Percentiles rank a stretch among this genome's conserved stretches.
Conservation (phyloP, 1,140 invertebrate genomes). For the Atta texana region DNA sequence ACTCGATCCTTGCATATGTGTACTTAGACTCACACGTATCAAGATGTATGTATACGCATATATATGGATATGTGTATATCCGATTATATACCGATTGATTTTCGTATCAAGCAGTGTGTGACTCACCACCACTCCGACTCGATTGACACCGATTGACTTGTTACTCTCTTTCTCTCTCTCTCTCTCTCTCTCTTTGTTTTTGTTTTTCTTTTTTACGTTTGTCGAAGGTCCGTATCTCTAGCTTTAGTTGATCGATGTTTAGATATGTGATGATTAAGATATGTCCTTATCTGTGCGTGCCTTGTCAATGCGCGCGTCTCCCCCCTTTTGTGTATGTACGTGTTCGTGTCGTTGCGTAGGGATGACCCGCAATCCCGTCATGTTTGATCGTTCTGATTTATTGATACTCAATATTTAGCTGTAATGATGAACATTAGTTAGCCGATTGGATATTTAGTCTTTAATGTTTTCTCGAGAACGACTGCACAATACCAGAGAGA, state of each 20-base stretch:
- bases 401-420: conserved; percentile 63
- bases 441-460: conserved; percentile 65
- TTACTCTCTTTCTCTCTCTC: conserved; percentile 15
- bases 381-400: conserved; percentile 63
- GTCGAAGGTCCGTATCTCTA: conserved; percentile 58
- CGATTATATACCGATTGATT: conserved; percentile 49
- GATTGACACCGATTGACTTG: conserved; percentile 47
- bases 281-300: conserved; percentile 61
- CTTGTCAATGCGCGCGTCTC: conserved; percentile 54
- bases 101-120: conserved; percentile 61
- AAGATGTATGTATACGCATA: conserved; percentile 63
- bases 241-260: conserved; percentile 79
- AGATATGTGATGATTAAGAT: conserved; percentile 70
- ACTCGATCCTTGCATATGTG: conserved; percentile 63
- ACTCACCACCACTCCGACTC: conserved; percentile 55
- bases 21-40: conserved; percentile 67
- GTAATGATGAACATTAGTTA: conserved; percentile 65
- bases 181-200: conserved; percentile 16
- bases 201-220: conserved; percentile 35
- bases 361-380: conserved; percentile 56
- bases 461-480: conserved; percentile 51
- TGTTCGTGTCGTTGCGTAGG: conserved; percentile 59
- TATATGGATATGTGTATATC: conserved; percentile 58
- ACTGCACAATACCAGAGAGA: conserved; percentile 59
- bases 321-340: conserved; percentile 56